Conservation (phyloP, 2,113 vertebrate species). For the Sinocyclocheilus anshuiensis region DNA sequence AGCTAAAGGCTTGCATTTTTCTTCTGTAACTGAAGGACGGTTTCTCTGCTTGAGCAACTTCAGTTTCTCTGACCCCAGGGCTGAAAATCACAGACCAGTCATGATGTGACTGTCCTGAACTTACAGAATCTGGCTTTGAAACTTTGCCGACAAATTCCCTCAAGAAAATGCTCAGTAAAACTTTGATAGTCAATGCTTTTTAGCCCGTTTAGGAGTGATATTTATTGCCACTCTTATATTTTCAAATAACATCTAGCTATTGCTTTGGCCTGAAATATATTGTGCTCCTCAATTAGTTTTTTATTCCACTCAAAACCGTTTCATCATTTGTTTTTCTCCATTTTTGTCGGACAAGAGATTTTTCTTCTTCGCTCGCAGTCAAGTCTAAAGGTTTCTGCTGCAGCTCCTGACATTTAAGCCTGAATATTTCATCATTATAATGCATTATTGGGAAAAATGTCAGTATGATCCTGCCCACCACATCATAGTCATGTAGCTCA, state of each 20-base stretch:
- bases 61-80: background rate
- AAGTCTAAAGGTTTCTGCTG: slow-evolving; percentile 12
- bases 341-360: background rate
- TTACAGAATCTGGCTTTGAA: background rate
- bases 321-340: background rate
- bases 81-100: background rate
- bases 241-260: background rate
- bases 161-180: background rate
- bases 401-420: slow-evolving; percentile 40
- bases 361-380: background rate
- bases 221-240: background rate
- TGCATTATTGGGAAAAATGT: slow-evolving; percentile 28
- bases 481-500: slow-evolving; percentile 22
- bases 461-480: slow-evolving; percentile 23
- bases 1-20: background rate
- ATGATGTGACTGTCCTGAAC: background rate
- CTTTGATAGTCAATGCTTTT: background rate
- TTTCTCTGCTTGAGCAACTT: slow-evolving; percentile 7
- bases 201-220: background rate
- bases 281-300: background rate
- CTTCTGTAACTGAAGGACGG: background rate
- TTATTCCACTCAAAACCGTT: background rate
- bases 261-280: background rate
- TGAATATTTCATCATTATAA: slow-evolving; percentile 30
- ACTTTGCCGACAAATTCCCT: background rate